These are phyloP conservation scores for Scortum barcoo DNA, from an alignment of 2,113 vertebrate genomes.

Conservation along the genomic window DNA sequence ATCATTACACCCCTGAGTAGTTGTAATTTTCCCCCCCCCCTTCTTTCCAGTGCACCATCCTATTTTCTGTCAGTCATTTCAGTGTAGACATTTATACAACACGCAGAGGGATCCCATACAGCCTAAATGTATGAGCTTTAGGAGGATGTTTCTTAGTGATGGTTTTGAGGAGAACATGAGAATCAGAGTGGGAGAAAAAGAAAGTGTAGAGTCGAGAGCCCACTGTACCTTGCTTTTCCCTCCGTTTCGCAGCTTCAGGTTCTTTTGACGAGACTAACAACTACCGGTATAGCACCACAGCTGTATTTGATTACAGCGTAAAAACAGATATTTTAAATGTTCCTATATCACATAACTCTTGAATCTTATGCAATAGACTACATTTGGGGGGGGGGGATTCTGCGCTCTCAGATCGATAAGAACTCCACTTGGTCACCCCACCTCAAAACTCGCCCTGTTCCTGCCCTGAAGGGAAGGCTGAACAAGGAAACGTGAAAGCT, in stretches of 20 bases:
- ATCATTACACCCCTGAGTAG: conserved; percentile 57
- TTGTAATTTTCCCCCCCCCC: conserved; percentile 42
- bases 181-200: background rate
- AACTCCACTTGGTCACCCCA: conserved; percentile 23
- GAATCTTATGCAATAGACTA: conserved; percentile 73
- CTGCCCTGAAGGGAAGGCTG: conserved; percentile 29
- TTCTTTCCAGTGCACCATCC: background rate
- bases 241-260: conserved; percentile 52
- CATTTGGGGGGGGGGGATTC: no score
- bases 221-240: conserved; percentile 12
- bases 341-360: conserved; percentile 69
- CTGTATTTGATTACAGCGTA: conserved; percentile 80
- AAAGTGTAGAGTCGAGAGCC: background rate
- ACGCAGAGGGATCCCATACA: background rate
- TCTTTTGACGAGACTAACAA: conserved; percentile 51
- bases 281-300: conserved; percentile 70
- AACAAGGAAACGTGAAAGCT: conserved; percentile 48
- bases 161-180: conserved; percentile 8
- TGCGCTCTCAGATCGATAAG: conserved; percentile 49
- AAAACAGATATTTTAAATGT: conserved; percentile 60
- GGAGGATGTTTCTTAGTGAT: background rate
- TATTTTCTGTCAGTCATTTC: conserved; percentile 42
- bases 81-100: conserved; percentile 35
- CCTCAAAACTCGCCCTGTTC: background rate
- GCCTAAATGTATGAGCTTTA: background rate